phyloP scores from a whole-genome alignment of 92 coral and sea anemone species.

The Porites evermanni region DNA sequence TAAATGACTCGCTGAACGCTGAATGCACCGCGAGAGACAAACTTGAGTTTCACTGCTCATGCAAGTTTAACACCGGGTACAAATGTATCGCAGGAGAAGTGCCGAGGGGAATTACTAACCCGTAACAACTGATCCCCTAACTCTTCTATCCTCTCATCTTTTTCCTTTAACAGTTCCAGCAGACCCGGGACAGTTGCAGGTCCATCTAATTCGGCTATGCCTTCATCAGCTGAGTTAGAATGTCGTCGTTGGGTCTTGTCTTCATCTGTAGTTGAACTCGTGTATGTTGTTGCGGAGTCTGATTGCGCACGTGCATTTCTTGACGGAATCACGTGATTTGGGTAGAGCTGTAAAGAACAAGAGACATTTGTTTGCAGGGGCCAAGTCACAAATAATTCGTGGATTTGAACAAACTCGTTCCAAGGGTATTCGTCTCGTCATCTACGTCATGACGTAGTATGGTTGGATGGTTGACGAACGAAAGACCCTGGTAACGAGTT shows the following conservation, averaged over 20 bases:
- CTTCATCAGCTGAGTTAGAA: slow-evolving; percentile 57
- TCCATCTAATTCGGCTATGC: slow-evolving; percentile 73
- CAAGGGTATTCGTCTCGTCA: too few relatives aligned
- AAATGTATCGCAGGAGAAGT: neutral
- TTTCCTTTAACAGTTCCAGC: slow-evolving; percentile 70
- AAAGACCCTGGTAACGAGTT: too few relatives aligned
- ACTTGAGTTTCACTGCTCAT: too few relatives aligned
- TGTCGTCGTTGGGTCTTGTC: neutral
- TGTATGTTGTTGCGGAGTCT: neutral
- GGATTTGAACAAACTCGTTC: too few relatives aligned
- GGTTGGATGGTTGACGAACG: too few relatives aligned
- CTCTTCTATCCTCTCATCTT: slow-evolving; percentile 61
- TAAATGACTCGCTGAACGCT: too few relatives aligned
- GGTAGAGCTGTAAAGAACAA: slow-evolving; percentile 4
- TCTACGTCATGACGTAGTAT: too few relatives aligned
- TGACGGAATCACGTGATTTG: slow-evolving; percentile 5
- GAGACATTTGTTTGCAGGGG: neutral
- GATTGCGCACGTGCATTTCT: slow-evolving; percentile 11
- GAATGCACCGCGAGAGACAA: too few relatives aligned
- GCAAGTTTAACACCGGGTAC: neutral
- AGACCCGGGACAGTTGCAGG: slow-evolving; percentile 65
- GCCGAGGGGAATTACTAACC: slow-evolving; percentile 30
- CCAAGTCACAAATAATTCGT: too few relatives aligned
- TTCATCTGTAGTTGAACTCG: neutral
- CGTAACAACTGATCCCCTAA: slow-evolving; percentile 52